These are phyloP conservation scores for Bhutanitis thaidina DNA, from an alignment of 2,888 invertebrate genomes.

Conservation along the genomic window DNA sequence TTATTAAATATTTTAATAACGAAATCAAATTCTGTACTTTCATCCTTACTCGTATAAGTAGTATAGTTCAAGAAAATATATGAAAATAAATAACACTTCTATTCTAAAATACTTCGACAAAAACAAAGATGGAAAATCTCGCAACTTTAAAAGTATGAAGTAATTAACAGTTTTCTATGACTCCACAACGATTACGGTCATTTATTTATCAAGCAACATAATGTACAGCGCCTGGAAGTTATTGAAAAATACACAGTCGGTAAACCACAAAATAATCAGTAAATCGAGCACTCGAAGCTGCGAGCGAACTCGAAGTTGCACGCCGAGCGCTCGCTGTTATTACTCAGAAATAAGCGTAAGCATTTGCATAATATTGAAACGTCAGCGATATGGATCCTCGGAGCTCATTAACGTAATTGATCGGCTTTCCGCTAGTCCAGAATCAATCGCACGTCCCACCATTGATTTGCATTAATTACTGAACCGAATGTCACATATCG, in stretches of 20 bases:
- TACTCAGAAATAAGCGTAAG: constrained; percentile 58
- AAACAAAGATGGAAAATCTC: too few relatives aligned
- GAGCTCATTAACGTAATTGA: constrained; percentile 77
- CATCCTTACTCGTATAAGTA: too few relatives aligned
- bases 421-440: constrained; percentile 69
- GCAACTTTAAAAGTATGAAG: too few relatives aligned
- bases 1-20: too few relatives aligned
- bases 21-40: too few relatives aligned
- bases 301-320: constrained; percentile 26
- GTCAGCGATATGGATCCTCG: constrained; percentile 68
- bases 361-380: constrained; percentile 70
- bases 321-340: constrained; percentile 29
- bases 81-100: too few relatives aligned
- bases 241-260: constrained; percentile 10
- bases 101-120: too few relatives aligned
- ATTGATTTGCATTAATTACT: constrained; percentile 78
- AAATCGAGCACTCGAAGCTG: constrained; percentile 19
- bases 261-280: constrained; percentile 26
- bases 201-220: too few relatives aligned
- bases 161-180: too few relatives aligned
- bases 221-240: not conserved
- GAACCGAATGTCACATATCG: constrained; percentile 66
- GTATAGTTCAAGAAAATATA: too few relatives aligned
- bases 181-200: too few relatives aligned
- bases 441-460: constrained; percentile 69